Evolutionary conservation across 23 tunicate genomes (phyloP).

Genomic region (Halocynthia aurantium): DNA sequence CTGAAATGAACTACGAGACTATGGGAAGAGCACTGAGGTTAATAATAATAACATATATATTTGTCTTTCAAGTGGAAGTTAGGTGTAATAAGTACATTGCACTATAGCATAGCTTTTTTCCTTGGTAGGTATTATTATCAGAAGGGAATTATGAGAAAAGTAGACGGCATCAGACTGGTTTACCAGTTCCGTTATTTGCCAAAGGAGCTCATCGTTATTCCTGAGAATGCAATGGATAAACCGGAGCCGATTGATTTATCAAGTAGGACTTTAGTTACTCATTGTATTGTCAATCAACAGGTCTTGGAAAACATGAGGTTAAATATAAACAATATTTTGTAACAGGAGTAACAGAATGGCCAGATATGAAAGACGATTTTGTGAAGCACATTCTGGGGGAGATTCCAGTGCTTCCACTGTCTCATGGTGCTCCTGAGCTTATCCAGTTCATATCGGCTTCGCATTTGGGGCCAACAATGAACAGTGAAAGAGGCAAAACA

Average conservation of each 20-base stretch:
- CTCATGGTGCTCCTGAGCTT: slow-evolving; percentile 14
- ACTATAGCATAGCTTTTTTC: background rate
- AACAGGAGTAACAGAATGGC: slow-evolving; percentile 22
- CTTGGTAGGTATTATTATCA: slow-evolving; percentile 68
- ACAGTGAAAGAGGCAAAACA: too few species aligned
- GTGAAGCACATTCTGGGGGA: slow-evolving; percentile 10
- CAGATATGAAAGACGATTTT: slow-evolving; percentile 8
- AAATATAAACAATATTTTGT: background rate
- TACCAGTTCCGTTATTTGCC: slow-evolving; percentile 79
- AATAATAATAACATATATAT: background rate
- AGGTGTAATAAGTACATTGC: background rate
- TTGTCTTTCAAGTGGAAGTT: background rate
- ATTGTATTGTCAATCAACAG: background rate
- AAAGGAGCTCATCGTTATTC: slow-evolving; percentile 32
- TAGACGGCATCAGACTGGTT: slow-evolving; percentile 60
- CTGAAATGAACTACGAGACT: slow-evolving; percentile 87
- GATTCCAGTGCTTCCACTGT: slow-evolving; percentile 38
- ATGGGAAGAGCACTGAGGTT: slow-evolving; percentile 81
- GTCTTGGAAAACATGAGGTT: background rate
- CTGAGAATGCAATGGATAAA: slow-evolving; percentile 1
- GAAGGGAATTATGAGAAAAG: slow-evolving; percentile 74
- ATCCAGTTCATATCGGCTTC: too few species aligned
- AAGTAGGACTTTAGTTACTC: background rate
- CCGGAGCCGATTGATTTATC: slow-evolving; percentile 15
- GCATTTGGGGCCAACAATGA: too few species aligned